These are phyloP conservation scores for Neodiprion virginianus DNA, from an alignment of 1,140 invertebrate species.

Conservation along the genomic window DNA sequence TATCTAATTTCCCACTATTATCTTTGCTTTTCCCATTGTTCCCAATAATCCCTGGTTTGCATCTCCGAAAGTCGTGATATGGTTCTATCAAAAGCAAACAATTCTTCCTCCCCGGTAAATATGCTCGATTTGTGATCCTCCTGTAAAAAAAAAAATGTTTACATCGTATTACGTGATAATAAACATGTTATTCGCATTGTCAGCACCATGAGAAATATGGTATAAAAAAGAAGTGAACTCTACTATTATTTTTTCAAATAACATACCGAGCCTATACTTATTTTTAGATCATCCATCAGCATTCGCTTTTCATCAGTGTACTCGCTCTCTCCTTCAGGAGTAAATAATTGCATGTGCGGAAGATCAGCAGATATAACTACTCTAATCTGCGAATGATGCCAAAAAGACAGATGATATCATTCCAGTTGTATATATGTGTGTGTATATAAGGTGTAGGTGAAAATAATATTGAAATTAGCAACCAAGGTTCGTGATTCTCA, in stretches of 20 bases:
- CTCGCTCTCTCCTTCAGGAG: conserved; percentile 62
- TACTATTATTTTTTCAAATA: conserved; percentile 13
- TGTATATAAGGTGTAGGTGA: conserved; percentile 7
- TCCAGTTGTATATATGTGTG: conserved; percentile 1
- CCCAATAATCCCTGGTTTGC: conserved; percentile 94
- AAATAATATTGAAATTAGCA: conserved; percentile 22
- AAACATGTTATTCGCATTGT: conserved; percentile 7
- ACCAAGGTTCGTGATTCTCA: conserved; percentile 63
- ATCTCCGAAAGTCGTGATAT: conserved; percentile 93
- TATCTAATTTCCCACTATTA: conserved; percentile 28
- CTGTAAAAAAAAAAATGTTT: conserved; percentile 55
- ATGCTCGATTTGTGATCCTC: conserved; percentile 79
- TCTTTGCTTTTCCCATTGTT: conserved; percentile 73
- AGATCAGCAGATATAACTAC: conserved; percentile 82
- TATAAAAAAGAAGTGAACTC: conserved; percentile 20
- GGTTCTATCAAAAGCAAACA: conserved; percentile 96
- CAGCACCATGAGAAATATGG: conserved; percentile 39
- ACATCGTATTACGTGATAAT: conserved; percentile 16
- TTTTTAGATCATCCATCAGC: conserved; percentile 93
- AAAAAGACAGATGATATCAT: not conserved
- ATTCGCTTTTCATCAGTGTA: conserved; percentile 78
- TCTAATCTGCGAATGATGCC: conserved; percentile 64
- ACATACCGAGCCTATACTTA: conserved; percentile 67
- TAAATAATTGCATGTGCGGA: conserved; percentile 79
- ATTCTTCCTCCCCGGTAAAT: conserved; percentile 96